These are phyloP conservation scores for Styela clava DNA, from an alignment of 23 tunicate species.

Conservation along the genomic window DNA sequence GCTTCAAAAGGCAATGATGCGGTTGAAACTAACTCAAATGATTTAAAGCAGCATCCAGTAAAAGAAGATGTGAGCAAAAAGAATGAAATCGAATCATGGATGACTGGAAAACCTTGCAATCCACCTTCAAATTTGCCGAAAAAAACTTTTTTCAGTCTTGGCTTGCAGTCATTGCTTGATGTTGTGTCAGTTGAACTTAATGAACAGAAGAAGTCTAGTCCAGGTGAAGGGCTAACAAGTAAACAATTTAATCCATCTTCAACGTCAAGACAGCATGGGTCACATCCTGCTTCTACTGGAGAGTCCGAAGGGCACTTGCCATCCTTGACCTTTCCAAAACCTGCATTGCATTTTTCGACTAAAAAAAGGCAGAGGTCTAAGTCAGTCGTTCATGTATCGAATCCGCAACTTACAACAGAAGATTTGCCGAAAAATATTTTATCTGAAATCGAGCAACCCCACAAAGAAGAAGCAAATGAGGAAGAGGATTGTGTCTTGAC, in stretches of 20 bases:
- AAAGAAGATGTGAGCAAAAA: background rate
- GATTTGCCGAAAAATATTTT: background rate
- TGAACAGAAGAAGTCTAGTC: conserved; percentile 15
- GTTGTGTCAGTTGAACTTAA: conserved; percentile 25
- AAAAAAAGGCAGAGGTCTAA: conserved; percentile 18
- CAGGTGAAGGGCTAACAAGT: background rate
- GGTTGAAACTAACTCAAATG: background rate
- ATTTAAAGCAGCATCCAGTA: background rate
- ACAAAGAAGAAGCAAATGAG: background rate
- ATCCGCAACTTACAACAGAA: background rate
- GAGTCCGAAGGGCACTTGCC: conserved; percentile 19
- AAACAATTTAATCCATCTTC: background rate
- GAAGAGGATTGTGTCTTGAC: background rate
- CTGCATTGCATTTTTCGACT: conserved; percentile 5
- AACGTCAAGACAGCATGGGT: background rate
- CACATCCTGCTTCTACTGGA: too few species aligned
- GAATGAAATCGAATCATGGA: background rate
- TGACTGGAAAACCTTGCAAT: background rate
- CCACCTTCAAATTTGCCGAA: background rate
- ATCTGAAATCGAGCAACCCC: background rate
- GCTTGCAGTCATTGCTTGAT: conserved; percentile 19
- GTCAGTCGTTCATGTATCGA: background rate
- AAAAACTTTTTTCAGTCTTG: conserved; percentile 5
- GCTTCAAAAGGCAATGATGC: background rate
- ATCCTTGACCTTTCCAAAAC: conserved; percentile 23